Conservation (phyloP, 23 tunicate genomes). For the Clavelina lepadiformis region DNA sequence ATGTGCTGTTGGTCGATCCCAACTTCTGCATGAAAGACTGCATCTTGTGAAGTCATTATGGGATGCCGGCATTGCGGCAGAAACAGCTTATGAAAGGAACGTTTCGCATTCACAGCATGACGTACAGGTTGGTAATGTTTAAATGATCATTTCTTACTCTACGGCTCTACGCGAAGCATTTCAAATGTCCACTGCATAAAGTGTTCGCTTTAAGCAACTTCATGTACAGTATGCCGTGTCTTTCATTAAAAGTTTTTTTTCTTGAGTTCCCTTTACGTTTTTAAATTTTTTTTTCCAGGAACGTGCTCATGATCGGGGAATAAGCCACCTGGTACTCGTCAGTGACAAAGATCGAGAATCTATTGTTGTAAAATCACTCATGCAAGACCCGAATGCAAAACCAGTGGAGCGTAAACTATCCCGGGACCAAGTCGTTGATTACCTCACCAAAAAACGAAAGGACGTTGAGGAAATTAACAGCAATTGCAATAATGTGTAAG, state of each 20-base stretch:
- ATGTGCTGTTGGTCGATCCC: conserved; percentile 45
- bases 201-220: too few relatives aligned
- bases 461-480: conserved; percentile 26
- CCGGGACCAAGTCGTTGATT: conserved; percentile 43
- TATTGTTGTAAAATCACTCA: conserved; percentile 24
- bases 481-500: too few relatives aligned
- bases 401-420: conserved; percentile 36
- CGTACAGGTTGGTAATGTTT: conserved; percentile 29
- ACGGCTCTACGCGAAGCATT: too few relatives aligned
- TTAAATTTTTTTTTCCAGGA: too few relatives aligned
- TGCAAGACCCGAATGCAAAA: conserved; percentile 22
- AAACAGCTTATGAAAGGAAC: conserved; percentile 45
- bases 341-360: conserved; percentile 44
- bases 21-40: conserved; percentile 36
- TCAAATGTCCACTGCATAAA: too few relatives aligned
- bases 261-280: too few relatives aligned
- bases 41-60: conserved; percentile 39
- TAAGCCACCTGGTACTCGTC: conserved; percentile 55
- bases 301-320: conserved; percentile 29
- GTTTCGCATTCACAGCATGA: conserved; percentile 28
- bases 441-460: conserved; percentile 26
- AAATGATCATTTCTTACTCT: too few relatives aligned
- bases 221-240: too few relatives aligned
- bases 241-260: too few relatives aligned
- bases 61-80: conserved; percentile 66